Evolutionary conservation across 64 coral and sea anemone species (phyloP).

Genomic region (Trachythela sp.): DNA sequence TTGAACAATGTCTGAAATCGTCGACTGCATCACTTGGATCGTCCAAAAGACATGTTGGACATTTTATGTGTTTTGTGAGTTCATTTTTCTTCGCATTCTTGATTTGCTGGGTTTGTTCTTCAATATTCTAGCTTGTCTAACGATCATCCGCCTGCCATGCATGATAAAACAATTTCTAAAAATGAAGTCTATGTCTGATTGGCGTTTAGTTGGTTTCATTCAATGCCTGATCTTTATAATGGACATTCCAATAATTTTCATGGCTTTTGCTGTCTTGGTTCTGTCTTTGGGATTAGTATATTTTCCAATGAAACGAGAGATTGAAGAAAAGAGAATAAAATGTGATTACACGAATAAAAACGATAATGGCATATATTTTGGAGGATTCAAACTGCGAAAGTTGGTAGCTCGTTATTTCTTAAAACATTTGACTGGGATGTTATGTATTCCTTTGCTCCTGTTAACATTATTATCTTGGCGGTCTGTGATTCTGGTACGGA

Average conservation of each 20-base stretch:
- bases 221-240: slow-evolving; percentile 77
- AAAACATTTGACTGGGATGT: slow-evolving; percentile 63
- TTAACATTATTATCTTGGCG: slow-evolving; percentile 83
- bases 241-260: slow-evolving; percentile 82
- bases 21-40: slow-evolving; percentile 88
- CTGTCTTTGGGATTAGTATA: slow-evolving; percentile 66
- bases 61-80: slow-evolving; percentile 65
- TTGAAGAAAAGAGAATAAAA: slow-evolving; percentile 40
- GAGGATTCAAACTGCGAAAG: slow-evolving; percentile 52
- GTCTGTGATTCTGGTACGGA: slow-evolving; percentile 56
- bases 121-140: slow-evolving; percentile 85
- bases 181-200: slow-evolving; percentile 58
- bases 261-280: slow-evolving; percentile 54
- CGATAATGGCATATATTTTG: slow-evolving; percentile 33
- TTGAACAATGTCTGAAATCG: slow-evolving; percentile 77
- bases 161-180: slow-evolving; percentile 66
- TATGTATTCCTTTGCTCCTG: slow-evolving; percentile 66
- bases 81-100: slow-evolving; percentile 60
- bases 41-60: slow-evolving; percentile 92
- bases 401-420: slow-evolving; percentile 71
- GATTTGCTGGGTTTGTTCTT: slow-evolving; percentile 84
- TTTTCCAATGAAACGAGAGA: slow-evolving; percentile 55
- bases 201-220: slow-evolving; percentile 68
- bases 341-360: slow-evolving; percentile 22
- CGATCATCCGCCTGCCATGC: slow-evolving; percentile 64